Percentiles rank a stretch among this genome's conserved stretches.
phyloP scores from a whole-genome alignment of 2,113 vertebrate species.

The Rhinopithecus roxellana region DNA sequence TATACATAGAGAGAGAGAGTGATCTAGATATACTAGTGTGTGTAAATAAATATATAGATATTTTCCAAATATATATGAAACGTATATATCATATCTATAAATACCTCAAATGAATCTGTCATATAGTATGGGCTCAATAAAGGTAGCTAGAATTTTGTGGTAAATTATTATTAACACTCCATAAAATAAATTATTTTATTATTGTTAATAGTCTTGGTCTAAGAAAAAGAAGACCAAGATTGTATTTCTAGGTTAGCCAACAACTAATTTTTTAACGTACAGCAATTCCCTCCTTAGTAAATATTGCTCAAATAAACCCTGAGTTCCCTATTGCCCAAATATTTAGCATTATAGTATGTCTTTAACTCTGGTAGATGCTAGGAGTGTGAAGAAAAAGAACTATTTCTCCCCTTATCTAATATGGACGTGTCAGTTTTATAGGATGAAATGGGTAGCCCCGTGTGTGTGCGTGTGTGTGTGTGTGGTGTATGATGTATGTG shows the following conservation, averaged over 20 bases:
- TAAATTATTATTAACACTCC: neutral
- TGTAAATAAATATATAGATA: neutral
- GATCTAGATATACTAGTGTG: no score
- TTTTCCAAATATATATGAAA: neutral
- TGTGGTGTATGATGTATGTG: neutral
- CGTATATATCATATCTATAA: neutral
- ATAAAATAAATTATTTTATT: neutral
- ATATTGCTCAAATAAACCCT: neutral
- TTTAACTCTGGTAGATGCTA: neutral
- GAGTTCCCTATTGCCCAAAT: neutral
- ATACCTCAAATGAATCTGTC: neutral
- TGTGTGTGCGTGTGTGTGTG: neutral
- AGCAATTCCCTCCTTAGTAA: neutral
- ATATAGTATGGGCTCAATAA: neutral
- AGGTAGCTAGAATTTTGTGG: neutral
- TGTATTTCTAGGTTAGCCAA: neutral
- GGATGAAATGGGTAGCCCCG: fast-evolving
- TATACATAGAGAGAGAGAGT: neutral
- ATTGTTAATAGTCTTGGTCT: neutral
- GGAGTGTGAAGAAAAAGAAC: neutral
- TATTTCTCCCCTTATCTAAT: neutral
- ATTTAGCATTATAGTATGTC: neutral
- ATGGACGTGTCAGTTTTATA: neutral
- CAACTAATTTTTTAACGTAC: neutral
- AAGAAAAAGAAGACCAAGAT: neutral